Evolutionary conservation across 2,113 vertebrate genomes (phyloP).

Genomic region (Hassar affinis): DNA sequence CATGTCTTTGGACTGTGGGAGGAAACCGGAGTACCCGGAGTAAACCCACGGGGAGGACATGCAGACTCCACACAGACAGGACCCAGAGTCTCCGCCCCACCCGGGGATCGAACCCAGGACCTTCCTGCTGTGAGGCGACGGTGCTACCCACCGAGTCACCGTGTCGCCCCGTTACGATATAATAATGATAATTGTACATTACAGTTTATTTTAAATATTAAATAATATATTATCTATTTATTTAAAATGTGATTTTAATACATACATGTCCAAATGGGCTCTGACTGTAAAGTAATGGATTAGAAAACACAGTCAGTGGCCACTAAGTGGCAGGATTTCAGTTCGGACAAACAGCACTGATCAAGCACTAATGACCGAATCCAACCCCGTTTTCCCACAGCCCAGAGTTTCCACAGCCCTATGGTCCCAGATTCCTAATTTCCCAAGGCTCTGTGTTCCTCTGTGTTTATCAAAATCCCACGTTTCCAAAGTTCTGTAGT

Average conservation of each 20-base stretch:
- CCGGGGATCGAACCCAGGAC: too few relatives aligned
- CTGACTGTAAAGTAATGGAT: too few relatives aligned
- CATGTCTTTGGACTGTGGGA: too few relatives aligned
- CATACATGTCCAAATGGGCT: not conserved
- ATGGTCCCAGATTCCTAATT: not conserved
- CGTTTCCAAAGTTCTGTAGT: not conserved
- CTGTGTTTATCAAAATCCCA: not conserved
- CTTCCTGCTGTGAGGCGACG: too few relatives aligned
- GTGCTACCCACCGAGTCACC: too few relatives aligned
- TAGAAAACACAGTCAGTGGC: not conserved
- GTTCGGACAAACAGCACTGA: not conserved
- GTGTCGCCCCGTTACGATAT: too few relatives aligned
- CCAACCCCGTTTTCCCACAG: not conserved
- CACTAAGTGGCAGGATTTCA: slow-evolving; percentile 1
- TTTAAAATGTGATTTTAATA: not conserved
- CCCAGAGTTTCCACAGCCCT: not conserved
- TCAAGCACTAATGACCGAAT: too few relatives aligned
- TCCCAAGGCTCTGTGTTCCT: not conserved
- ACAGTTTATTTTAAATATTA: not conserved
- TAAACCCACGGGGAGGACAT: too few relatives aligned
- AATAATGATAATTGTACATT: not conserved
- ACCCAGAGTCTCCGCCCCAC: too few relatives aligned
- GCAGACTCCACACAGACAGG: too few relatives aligned
- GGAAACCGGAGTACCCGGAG: too few relatives aligned
- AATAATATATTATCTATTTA: not conserved